Evolutionary conservation across 2,888 invertebrate genomes (phyloP), one percentile per base, ranked within the genome.

Genomic region (Zaprionus bogoriensis): DNA sequence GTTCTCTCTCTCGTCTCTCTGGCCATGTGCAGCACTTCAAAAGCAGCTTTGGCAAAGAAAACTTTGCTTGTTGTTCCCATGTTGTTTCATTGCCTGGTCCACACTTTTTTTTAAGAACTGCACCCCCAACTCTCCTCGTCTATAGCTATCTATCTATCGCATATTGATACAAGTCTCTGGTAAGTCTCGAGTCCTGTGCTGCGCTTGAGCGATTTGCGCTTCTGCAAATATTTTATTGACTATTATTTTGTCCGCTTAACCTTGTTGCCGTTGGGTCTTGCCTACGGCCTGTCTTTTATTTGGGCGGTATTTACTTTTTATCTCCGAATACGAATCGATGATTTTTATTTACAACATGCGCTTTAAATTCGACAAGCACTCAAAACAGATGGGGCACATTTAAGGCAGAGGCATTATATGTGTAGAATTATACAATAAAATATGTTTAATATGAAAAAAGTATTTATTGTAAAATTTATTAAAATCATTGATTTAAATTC

Each of bases 151-250:
- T 59, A 74, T 60, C 41, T 55, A 50, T 51, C 19, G 28, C 28
- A 44, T 68, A 77, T 81, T 67, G 77, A 64, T 67, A 82, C 64
- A 55, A 68, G 65, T 57, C 66, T 61, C 52, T 55, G n/a, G 42
- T 42, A 36, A 59, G 73, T 72, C 54, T 64, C 52, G 46, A 52
- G 53, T 64, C 59, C 60, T 71, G 58, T 60, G 53, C 57, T 85
- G 67, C 70, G 84, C 85, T 74, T 77, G 51, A 77, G 57, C 54
- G 74, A 72, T 68, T 85, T 78, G 66, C 79, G 74, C 53, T 74
- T 57, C 67, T 73, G 65, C 76, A 82, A 85, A 81, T 81, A 87
- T 77, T 82, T 82, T 82, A 82, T 82, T 82, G 87, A 81, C 81
- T 78, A 77, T 86, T 80, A 71, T 80, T 83, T 73, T 60, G 67